A percentile compares a stretch with the other conserved stretches of the same genome.
Conservation (phyloP, 2,113 vertebrate genomes). For the Mastomys natalensis region DNA sequence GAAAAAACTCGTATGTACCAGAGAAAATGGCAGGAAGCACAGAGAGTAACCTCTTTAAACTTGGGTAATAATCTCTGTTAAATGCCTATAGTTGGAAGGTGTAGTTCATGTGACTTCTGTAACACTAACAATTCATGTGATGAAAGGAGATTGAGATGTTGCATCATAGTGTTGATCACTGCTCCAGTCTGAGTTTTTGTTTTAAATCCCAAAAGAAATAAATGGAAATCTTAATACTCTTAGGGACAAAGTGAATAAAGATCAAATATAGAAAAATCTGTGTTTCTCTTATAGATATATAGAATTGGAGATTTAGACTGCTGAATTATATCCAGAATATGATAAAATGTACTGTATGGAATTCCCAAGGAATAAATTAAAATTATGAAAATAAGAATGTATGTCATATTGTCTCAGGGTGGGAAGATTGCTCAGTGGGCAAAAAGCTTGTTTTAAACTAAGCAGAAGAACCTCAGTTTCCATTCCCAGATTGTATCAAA, state of each 20-base stretch:
- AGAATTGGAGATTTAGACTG: not conserved
- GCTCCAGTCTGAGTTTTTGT: not conserved
- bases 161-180: not conserved
- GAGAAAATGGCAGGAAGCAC: not conserved
- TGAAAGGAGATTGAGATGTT: not conserved
- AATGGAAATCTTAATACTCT: slow-evolving; percentile 21
- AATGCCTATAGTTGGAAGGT: not conserved
- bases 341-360: not conserved
- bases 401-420: not conserved
- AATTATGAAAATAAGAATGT: not conserved
- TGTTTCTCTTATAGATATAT: not conserved
- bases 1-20: not conserved
- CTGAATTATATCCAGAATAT: not conserved
- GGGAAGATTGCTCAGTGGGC: not conserved
- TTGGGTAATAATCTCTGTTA: slow-evolving; percentile 36
- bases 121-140: not conserved
- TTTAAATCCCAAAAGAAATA: not conserved
- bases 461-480: not conserved
- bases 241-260: slow-evolving; percentile 36
- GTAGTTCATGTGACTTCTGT: slow-evolving; percentile 8
- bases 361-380: not conserved
- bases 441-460: not conserved
- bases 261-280: not conserved
- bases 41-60: not conserved
- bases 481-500: no score